Percentiles rank a stretch among this genome's conserved stretches.
These are phyloP conservation scores for Catonia carolina DNA, from an alignment of 2,888 invertebrate species.

Conservation along the genomic window DNA sequence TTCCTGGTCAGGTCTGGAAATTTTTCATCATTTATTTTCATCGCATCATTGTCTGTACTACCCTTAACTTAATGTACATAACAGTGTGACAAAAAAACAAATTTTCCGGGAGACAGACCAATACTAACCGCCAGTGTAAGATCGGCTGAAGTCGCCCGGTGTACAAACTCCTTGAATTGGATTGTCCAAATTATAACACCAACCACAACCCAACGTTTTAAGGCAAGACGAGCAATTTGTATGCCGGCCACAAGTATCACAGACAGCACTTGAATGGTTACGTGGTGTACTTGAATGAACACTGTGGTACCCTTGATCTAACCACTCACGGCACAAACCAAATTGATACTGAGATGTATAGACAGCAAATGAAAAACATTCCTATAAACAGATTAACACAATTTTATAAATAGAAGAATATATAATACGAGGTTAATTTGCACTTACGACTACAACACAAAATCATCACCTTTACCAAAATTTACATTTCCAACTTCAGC, in stretches of 20 bases:
- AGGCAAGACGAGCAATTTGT: constrained; percentile 73
- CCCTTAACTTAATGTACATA: no score
- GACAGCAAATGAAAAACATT: constrained; percentile 92
- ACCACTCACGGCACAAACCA: constrained; percentile 88
- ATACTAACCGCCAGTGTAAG: constrained; percentile 50
- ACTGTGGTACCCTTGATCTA: constrained; percentile 57
- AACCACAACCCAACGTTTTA: constrained; percentile 81
- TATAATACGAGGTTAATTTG: no score
- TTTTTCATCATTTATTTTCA: no score
- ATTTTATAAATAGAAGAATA: no score
- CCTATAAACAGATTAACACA: no score
- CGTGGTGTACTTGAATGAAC: constrained; percentile 19
- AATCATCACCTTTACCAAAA: neutral
- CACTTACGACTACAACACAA: neutral
- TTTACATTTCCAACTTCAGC: neutral
- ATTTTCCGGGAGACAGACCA: no score
- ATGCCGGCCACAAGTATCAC: constrained; percentile 71
- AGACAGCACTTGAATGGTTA: constrained; percentile 51
- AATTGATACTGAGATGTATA: constrained; percentile 92
- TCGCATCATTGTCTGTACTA: no score
- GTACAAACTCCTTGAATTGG: constrained; percentile 82
- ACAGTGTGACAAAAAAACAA: no score
- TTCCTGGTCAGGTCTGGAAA: no score
- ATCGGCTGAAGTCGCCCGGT: constrained; percentile 77
- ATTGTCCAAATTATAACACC: constrained; percentile 85